Evolutionary conservation across 2,113 vertebrate species (phyloP).

Genomic region (Sylvietta virens): DNA sequence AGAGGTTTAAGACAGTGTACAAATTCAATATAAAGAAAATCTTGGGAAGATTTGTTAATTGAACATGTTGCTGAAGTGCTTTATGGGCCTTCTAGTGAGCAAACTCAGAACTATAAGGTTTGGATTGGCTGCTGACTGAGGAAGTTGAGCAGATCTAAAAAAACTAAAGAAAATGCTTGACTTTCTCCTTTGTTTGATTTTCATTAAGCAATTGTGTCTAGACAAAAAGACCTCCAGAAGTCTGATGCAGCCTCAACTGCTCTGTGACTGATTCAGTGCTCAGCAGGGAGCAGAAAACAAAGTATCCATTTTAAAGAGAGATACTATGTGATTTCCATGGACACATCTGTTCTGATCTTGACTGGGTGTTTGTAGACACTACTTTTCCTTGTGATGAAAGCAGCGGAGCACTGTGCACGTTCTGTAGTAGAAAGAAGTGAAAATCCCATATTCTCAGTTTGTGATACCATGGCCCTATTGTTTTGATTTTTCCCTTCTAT

Average conservation of each 20-base stretch:
- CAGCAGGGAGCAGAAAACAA: background rate
- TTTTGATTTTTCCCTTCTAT: background rate
- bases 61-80: background rate
- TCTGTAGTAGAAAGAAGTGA: background rate
- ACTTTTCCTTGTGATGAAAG: background rate
- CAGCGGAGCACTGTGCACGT: accelerated
- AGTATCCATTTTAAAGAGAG: background rate
- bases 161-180: background rate
- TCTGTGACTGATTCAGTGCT: background rate
- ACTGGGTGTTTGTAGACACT: background rate
- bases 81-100: background rate
- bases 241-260: background rate
- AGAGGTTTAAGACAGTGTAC: background rate
- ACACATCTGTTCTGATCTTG: background rate
- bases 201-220: background rate
- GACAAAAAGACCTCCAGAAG: background rate
- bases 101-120: background rate
- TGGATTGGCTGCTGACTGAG: background rate
- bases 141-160: background rate
- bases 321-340: background rate
- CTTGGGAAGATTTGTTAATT: background rate
- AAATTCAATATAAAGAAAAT: background rate
- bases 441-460: background rate
- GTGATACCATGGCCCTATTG: too few species aligned
- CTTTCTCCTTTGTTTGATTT: background rate